phyloP scores from a whole-genome alignment of 1,140 invertebrate species.

The Dinothrombium tinctorium region DNA sequence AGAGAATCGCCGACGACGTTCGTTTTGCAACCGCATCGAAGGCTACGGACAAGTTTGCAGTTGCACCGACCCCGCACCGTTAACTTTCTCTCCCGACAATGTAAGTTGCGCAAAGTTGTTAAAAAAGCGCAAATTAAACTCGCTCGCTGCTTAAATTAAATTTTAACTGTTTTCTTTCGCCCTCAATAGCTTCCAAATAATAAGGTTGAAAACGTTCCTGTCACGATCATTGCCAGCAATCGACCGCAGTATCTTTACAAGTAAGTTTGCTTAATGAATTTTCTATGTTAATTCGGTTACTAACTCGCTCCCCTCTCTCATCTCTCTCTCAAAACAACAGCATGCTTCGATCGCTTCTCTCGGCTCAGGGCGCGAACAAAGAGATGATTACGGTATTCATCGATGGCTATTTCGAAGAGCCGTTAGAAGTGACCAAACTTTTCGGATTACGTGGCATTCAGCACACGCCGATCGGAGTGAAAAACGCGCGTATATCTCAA shows the following conservation, averaged over 20 bases:
- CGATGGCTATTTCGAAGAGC: constrained; percentile 41
- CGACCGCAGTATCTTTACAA: constrained; percentile 40
- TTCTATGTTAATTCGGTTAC: neutral
- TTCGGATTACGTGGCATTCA: constrained; percentile 32
- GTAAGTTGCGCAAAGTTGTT: no score
- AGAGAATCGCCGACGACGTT: constrained; percentile 25
- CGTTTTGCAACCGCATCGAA: constrained; percentile 37
- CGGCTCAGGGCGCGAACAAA: constrained; percentile 31
- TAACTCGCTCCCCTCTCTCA: neutral
- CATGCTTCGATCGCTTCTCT: constrained; percentile 33
- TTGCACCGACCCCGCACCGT: constrained; percentile 30
- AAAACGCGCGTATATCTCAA: constrained; percentile 34
- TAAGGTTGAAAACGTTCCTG: constrained; percentile 22
- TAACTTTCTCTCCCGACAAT: constrained; percentile 24
- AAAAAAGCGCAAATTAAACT: no score
- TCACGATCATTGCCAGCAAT: constrained; percentile 39
- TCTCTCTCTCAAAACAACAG: constrained; percentile 18
- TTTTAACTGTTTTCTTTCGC: neutral
- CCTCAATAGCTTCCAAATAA: constrained; percentile 1
- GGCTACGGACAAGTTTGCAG: constrained; percentile 37
- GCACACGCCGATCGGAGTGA: constrained; percentile 29
- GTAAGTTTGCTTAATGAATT: constrained; percentile 17
- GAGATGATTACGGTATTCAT: constrained; percentile 38
- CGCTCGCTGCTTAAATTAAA: neutral
- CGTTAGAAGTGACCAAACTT: constrained; percentile 32